Conservation (phyloP, 2,113 vertebrate genomes). For the Melanotaenia duboulayi region DNA sequence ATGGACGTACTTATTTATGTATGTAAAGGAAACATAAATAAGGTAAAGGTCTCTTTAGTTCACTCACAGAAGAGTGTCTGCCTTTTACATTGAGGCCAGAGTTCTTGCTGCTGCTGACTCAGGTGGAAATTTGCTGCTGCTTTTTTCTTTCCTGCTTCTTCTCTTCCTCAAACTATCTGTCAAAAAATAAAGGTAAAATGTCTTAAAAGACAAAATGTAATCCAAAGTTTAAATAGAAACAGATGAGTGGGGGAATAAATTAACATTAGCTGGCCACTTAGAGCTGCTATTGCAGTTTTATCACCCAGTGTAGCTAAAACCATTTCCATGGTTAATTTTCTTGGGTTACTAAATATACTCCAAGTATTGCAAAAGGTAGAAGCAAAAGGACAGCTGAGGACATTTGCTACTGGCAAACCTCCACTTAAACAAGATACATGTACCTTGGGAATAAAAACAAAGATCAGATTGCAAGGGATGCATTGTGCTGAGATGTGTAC, state of each 20-base stretch:
- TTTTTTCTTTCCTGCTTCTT: neutral
- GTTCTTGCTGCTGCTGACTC: neutral
- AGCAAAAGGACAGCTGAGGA: neutral
- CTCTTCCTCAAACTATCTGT: no score
- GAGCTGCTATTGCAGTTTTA: no score
- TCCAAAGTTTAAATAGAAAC: no score
- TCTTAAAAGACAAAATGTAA: no score
- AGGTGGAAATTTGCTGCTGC: neutral
- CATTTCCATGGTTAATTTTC: neutral
- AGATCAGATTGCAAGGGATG: neutral
- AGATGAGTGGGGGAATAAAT: no score
- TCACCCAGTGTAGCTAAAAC: neutral
- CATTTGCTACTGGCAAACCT: neutral
- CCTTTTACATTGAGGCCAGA: neutral
- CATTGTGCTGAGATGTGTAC: neutral
- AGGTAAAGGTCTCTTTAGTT: neutral
- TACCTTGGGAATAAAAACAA: no score
- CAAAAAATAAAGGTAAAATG: no score
- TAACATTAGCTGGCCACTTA: no score
- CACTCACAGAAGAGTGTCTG: neutral
- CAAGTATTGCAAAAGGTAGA: neutral
- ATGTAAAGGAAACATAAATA: no score
- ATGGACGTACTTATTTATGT: no score
- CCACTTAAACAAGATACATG: neutral
- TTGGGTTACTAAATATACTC: neutral